Evolutionary conservation across 2,113 vertebrate genomes (phyloP), one percentile per base, ranked within the genome.

Genomic region (Erythrocebus patas): DNA sequence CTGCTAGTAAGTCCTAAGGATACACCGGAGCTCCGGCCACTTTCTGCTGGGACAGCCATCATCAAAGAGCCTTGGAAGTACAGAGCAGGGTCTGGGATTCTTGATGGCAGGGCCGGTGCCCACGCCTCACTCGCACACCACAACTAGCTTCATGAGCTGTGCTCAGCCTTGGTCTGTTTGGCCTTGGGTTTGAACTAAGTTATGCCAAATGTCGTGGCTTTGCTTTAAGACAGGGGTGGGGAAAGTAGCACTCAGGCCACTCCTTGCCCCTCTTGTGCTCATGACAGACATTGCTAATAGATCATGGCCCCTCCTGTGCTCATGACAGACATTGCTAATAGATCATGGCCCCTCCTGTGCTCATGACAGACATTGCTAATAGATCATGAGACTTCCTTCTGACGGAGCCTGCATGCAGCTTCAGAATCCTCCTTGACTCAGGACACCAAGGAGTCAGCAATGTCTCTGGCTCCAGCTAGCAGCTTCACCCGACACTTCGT

Each of bases 111-210:
- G 20, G 12, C 81, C 27, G 5, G 35, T 8, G 40, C 59, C 68
- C 27, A 17, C 0, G 14, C 22, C 12, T 1, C 11, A 11, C 48
- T 6, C 2, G 1, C 27, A 10, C 7, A 5, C 32, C 57, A 45
- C 9, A 72, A 0, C 43, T 8, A 7, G 79, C 76, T 79, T n/a
- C 35, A 4, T 9, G 23, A 5, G 43, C 83, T 50, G 59, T 23
- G 22, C 6, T 8, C 17, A 27, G 32, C 66, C 43, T 25, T 32
- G 40, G 68, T 38, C 64, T 20, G 0, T 38, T 23, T 23, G 75
- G n/a, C 59, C 52, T 80, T 12, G 27, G 90, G 30, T 86, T 88
- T 50, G 83, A n/a, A 45, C 27, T 20, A 55, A 55, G 2, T 7
- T 6, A 48, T 66, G 64, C 68, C 32, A 35, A 12, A 43, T 66